Evolutionary conservation across 2,797 vertebrate species (phyloP), one percentile per base, ranked within the genome.

Genomic region (Pagetopsis macropterus): DNA sequence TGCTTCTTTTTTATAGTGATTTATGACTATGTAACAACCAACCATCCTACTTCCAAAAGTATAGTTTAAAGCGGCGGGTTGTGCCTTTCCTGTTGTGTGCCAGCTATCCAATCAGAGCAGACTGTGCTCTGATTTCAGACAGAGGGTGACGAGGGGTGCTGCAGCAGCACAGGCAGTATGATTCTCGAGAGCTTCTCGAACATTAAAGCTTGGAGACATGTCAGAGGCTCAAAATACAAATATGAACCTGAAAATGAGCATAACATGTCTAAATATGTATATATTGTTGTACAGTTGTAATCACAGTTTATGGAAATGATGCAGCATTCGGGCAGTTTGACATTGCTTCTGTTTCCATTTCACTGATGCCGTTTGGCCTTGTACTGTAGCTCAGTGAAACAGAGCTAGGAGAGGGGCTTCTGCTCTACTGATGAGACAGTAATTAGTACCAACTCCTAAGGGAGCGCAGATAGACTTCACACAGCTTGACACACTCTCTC

Each of bases 361-460:
- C 45, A 27, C 27, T 74, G 73, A 65, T 66, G 64, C 17, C 1
- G 49, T 76, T 84, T 78, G 76, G 76, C 70, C 81, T 79, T 69
- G 85, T 27, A 27, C 27, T 27, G 27, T 76, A 74, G 49, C 70
- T 86, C 81, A 77, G 67, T 75, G 76, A 77, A 81, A 87, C 73
- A 37, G 61, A 77, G 79, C 79, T 75, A 52, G 74, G 59, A 77
- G 65, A 84, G 60, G 62, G 70, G 60, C 76, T 80, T 84, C 66
- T 76, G 82, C 79, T 88, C 70, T 49, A 55, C 81, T 89, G 84
- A 90, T 87, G 83, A 91, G 82, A 85, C 76, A 52, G 84, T 91
- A 91, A 93, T 92, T 89, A 90, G 88, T 82, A 60, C 70, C 16
- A 82, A 62, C 76, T 90, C 90, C 88, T 82, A 40, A 77, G 90